Conservation (phyloP, 1,140 invertebrate genomes). For the Sweltsa coloradensis region DNA sequence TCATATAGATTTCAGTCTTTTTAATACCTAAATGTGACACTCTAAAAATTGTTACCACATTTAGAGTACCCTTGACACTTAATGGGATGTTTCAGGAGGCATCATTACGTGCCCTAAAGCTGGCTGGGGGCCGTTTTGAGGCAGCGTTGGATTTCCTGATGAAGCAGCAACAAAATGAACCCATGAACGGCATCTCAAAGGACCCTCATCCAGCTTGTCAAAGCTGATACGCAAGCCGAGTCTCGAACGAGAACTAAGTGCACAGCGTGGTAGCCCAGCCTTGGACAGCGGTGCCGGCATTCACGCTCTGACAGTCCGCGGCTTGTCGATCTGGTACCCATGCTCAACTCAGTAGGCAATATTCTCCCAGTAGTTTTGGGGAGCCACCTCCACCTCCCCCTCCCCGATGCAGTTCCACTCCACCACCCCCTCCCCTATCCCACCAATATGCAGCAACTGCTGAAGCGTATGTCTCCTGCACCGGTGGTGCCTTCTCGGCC, state of each 20-base stretch:
- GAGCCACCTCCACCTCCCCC: conserved; percentile 31
- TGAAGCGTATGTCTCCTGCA: conserved; percentile 74
- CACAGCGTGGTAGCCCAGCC: conserved; percentile 69
- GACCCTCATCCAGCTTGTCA: conserved; percentile 21
- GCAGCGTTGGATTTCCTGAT: conserved; percentile 52
- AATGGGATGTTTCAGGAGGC: conserved; percentile 49
- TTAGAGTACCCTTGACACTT: too few species aligned
- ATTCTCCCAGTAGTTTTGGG: conserved; percentile 48
- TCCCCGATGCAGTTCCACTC: conserved; percentile 39
- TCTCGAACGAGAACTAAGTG: conserved; percentile 61
- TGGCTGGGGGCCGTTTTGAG: conserved; percentile 51
- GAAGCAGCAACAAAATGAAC: conserved; percentile 48
- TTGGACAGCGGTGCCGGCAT: conserved; percentile 73
- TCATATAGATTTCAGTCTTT: too few species aligned
- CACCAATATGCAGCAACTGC: conserved; percentile 65
- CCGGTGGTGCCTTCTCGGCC: conserved; percentile 45
- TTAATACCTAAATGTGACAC: too few species aligned
- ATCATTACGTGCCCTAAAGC: conserved; percentile 50
- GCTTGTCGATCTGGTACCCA: conserved; percentile 30
- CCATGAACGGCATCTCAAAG: conserved; percentile 25
- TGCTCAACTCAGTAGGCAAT: conserved; percentile 38
- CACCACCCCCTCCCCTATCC: conserved; percentile 64
- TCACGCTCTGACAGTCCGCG: conserved; percentile 79
- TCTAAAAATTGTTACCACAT: too few species aligned
- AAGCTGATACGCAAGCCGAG: conserved; percentile 78